phyloP scores from a whole-genome alignment of 2,113 vertebrate species.

The Crotalus horridus region DNA sequence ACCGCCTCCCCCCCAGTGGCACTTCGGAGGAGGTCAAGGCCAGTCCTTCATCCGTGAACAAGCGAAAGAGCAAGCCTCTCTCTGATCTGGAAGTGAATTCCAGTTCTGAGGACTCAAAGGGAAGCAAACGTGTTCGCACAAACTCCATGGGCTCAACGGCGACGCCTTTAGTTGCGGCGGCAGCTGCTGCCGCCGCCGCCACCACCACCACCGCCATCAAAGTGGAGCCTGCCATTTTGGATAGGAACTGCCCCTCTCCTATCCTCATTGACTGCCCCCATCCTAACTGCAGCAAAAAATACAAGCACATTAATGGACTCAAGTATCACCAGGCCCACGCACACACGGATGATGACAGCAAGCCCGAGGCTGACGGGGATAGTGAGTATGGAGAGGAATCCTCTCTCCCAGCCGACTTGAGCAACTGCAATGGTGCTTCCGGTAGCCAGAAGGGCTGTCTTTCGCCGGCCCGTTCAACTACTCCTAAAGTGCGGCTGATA shows the following conservation, averaged over 20 bases:
- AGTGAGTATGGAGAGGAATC: conserved; percentile 94
- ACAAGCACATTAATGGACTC: conserved; percentile 99
- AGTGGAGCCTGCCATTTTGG: conserved; percentile 80
- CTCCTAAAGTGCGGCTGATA: conserved; percentile 90
- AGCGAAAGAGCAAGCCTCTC: conserved; percentile 92
- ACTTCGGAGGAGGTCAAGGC: conserved; percentile 90
- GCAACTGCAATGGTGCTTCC: conserved; percentile 87
- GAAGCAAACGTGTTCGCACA: conserved; percentile 95
- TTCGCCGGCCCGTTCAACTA: conserved; percentile 91
- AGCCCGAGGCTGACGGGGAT: conserved; percentile 89
- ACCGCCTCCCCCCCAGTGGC: conserved; percentile 83
- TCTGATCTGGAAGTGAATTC: conserved; percentile 98
- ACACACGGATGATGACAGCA: conserved; percentile 92
- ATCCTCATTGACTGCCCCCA: conserved; percentile 97
- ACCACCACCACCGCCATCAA: conserved; percentile 76
- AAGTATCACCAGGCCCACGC: conserved; percentile 98
- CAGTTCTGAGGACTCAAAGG: conserved; percentile 98
- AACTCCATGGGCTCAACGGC: conserved; percentile 83
- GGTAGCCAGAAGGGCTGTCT: conserved; percentile 88
- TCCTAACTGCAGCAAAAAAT: conserved; percentile 98
- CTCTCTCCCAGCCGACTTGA: conserved; percentile 80
- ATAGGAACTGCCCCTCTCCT: conserved; percentile 91
- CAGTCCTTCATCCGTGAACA: conserved; percentile 89
- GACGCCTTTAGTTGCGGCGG: not conserved
- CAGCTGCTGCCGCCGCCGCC: conserved; percentile 53